phyloP scores from a whole-genome alignment of 2,113 vertebrate genomes.

The Felis catus region DNA sequence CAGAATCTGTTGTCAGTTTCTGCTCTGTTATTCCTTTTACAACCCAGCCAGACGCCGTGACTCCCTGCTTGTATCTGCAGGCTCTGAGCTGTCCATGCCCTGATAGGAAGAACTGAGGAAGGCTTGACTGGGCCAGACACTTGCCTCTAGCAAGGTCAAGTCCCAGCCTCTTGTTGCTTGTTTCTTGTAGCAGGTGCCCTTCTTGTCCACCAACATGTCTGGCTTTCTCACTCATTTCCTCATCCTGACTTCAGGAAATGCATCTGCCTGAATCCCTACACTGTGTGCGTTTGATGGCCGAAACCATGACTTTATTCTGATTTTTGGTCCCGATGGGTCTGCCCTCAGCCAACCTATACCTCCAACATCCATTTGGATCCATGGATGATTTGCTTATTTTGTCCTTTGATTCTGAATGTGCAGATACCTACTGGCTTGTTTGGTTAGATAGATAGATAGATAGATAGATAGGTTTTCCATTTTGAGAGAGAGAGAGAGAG shows the following conservation, averaged over 20 bases:
- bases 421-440: not conserved
- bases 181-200: not conserved
- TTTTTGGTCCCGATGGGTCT: not conserved
- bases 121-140: not conserved
- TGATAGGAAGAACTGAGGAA: not conserved
- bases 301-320: not conserved
- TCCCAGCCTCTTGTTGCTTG: not conserved
- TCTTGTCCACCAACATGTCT: not conserved
- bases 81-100: not conserved
- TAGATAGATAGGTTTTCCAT: too few relatives aligned
- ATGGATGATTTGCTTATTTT: not conserved
- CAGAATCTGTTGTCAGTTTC: not conserved
- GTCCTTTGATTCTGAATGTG: not conserved
- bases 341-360: rapidly evolving
- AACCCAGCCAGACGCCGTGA: too few relatives aligned
- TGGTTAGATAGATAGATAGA: too few relatives aligned
- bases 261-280: rapidly evolving
- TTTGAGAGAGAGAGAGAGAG: too few relatives aligned
- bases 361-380: not conserved
- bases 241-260: not conserved
- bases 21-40: not conserved
- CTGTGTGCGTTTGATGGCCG: not conserved
- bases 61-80: not conserved
- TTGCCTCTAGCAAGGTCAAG: not conserved
- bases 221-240: not conserved